Evolutionary conservation across 2,888 invertebrate species (phyloP), one percentile per base, ranked within the genome.

Genomic region (Malacosoma neustria): DNA sequence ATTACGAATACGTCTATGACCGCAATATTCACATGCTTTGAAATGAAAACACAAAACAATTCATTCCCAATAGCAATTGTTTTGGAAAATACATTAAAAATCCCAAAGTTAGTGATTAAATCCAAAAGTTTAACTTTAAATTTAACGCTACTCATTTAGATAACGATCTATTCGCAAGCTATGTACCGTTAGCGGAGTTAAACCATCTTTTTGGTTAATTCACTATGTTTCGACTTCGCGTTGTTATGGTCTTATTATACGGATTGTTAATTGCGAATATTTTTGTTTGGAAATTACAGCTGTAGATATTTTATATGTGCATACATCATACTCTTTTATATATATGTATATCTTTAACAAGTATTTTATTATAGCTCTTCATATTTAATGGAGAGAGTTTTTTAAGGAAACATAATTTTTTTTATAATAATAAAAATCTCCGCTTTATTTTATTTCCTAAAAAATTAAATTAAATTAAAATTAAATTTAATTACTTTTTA

Each of bases 131-230:
- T 22, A 22, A 22, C 14, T 13, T 14, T 12, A 13, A 36, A 11
- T 13, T 29, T 31, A 32, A 35, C 32, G 32, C 36, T 43, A 48
- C 57, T 63, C 49, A 60, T 65, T 65, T 54, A 64, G 66, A 67
- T 67, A 13, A 11, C 38, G 45, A 64, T 64, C 60, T 37, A 33
- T 44, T 49, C 55, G 41, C 49, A 49, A 46, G 56, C 58, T 61
- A 61, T 63, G 66, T 61, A 58, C 42, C 30, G 13, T 47, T 46
- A 50, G 54, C 40, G 51, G 2, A 22, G 22, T 22, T 22, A 22
- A 22, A 5, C 22, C 5, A 7, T 9, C 41, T 45, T 43, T 36
- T 38, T 38, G 41, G 22, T 22, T 22, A 22, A 22, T 22, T 22
- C 9, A 22, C 22, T 22, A 22, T 9, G 22, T 22, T 22, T 22